Evolutionary conservation across 30 jellyfish, hydroid and myxozoan genomes (phyloP).

Genomic region (Calvadosia cruxmelitensis): DNA sequence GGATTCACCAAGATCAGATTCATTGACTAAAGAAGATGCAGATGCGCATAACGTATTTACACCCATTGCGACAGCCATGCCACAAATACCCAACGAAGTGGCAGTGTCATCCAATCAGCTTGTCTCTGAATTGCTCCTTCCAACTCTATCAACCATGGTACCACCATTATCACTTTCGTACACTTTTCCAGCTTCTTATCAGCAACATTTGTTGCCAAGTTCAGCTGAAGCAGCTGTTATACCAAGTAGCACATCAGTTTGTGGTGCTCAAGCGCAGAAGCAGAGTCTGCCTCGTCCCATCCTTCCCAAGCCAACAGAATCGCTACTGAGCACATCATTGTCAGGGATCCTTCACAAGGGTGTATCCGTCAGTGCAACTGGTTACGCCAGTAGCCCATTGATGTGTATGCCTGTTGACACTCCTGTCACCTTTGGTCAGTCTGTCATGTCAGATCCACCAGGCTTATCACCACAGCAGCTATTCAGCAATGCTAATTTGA

Average conservation of each 20-base stretch:
- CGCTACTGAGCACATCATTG: not conserved
- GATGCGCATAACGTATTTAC: not conserved
- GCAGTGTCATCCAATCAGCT: not conserved
- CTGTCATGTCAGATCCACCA: not conserved
- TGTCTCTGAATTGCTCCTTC: not conserved
- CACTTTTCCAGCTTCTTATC: not conserved
- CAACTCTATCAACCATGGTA: not conserved
- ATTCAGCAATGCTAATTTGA: not conserved
- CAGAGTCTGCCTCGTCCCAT: conserved; percentile 12
- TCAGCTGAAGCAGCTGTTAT: not conserved
- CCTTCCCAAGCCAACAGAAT: conserved; percentile 11
- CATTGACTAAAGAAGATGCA: not conserved
- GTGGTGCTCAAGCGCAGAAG: not conserved
- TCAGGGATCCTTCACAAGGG: not conserved
- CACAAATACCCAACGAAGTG: not conserved
- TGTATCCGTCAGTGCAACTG: not conserved
- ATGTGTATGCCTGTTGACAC: not conserved
- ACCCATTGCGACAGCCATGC: not conserved
- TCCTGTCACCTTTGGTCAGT: not conserved
- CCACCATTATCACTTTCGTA: not conserved
- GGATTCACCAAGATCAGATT: not conserved
- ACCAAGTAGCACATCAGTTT: not conserved
- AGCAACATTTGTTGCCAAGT: not conserved
- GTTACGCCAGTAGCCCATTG: not conserved
- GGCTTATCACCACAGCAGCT: not conserved